Percentiles rank a stretch among this genome's conserved stretches.
phyloP scores from a whole-genome alignment of 2,888 invertebrate genomes.

The Operophtera brumata region DNA sequence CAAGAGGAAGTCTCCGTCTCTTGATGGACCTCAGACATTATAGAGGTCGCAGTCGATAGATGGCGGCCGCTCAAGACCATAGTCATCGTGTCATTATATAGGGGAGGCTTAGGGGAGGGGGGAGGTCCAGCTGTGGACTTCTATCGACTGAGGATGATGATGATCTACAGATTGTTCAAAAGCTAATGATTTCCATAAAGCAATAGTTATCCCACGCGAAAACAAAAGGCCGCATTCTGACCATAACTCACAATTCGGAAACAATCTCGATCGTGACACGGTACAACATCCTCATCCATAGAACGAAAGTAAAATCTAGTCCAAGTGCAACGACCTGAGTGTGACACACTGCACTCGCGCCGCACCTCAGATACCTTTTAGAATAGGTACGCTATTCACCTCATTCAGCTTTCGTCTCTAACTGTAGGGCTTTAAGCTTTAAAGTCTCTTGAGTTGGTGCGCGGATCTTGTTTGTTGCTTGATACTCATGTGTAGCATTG shows the following conservation, averaged over 20 bases:
- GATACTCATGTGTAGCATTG: constrained; percentile 29
- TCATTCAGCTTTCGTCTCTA: constrained; percentile 19
- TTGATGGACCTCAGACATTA: too few relatives aligned
- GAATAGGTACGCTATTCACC: constrained; percentile 22
- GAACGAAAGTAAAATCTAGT: constrained; percentile 76
- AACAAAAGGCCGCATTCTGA: constrained; percentile 16
- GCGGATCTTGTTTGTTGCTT: constrained; percentile 29
- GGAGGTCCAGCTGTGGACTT: too few relatives aligned
- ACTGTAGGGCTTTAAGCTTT: neutral
- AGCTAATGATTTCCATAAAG: neutral
- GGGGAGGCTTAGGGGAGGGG: too few relatives aligned
- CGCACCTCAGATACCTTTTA: constrained; percentile 37
- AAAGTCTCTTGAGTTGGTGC: constrained; percentile 6
- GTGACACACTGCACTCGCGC: constrained; percentile 70
- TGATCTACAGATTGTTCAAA: too few relatives aligned
- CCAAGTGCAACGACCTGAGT: constrained; percentile 62
- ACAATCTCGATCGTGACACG: constrained; percentile 24
- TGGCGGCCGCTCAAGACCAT: too few relatives aligned
- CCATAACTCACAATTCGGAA: constrained; percentile 31
- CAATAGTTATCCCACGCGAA: neutral
- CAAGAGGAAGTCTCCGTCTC: too few relatives aligned
- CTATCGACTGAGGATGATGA: neutral
- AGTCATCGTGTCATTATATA: too few relatives aligned
- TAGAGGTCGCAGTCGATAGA: too few relatives aligned
- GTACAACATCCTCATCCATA: constrained; percentile 46